A percentile compares a stretch with the other conserved stretches of the same genome.
Evolutionary conservation across 1,140 invertebrate genomes (phyloP).

Genomic region (Venturia canescens): DNA sequence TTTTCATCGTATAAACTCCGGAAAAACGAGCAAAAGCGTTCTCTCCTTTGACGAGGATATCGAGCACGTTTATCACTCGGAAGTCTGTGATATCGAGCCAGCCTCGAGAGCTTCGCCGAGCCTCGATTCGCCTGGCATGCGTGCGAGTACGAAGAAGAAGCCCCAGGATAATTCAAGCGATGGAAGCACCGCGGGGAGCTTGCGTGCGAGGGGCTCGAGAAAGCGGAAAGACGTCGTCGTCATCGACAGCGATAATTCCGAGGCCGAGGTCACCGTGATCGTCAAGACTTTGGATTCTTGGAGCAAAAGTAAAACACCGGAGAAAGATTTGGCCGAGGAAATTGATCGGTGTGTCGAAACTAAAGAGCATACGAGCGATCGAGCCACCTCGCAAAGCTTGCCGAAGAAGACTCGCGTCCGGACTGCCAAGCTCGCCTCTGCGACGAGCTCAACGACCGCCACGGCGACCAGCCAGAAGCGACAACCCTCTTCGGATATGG

Average conservation of each 20-base stretch:
- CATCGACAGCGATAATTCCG: conserved; percentile 51
- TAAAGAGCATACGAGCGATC: conserved; percentile 31
- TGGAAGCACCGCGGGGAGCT: background rate
- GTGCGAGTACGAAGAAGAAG: conserved; percentile 24
- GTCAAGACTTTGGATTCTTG: conserved; percentile 55
- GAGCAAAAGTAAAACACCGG: conserved; percentile 54
- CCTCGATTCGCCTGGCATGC: background rate
- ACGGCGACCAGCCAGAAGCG: conserved; percentile 20
- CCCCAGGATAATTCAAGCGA: conserved; percentile 3
- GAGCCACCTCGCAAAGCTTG: conserved; percentile 51
- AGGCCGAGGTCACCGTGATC: conserved; percentile 59
- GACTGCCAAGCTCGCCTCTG: conserved; percentile 15
- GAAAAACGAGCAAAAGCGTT: background rate
- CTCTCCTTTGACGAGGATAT: conserved; percentile 70
- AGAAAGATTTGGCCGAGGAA: conserved; percentile 52
- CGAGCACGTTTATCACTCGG: conserved; percentile 66
- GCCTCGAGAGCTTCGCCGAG: background rate
- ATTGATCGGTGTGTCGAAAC: conserved; percentile 50
- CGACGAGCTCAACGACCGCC: background rate
- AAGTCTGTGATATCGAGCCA: conserved; percentile 41
- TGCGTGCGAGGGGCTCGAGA: conserved; percentile 40
- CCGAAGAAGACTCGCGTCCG: conserved; percentile 56
- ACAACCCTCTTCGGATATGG: conserved; percentile 46
- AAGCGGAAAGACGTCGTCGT: conserved; percentile 63
- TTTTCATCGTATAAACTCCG: background rate